Evolutionary conservation across 2,113 vertebrate species (phyloP).

Genomic region (Leucoraja erinaceus): DNA sequence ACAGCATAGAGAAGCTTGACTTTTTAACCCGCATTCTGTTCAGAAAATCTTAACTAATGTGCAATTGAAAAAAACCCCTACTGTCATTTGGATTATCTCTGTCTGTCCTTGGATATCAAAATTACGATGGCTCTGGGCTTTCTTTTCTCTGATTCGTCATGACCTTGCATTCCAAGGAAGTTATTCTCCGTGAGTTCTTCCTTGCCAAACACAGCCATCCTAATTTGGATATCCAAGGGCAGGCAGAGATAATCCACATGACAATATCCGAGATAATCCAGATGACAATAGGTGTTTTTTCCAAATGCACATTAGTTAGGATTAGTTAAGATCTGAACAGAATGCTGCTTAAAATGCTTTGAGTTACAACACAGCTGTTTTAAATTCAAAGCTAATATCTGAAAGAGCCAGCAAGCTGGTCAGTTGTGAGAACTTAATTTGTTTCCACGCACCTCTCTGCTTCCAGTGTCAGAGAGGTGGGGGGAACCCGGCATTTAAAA

Average conservation of each 20-base stretch:
- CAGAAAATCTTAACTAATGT: neutral
- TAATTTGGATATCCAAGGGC: neutral
- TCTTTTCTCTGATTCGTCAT: neutral
- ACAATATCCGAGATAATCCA: too few relatives aligned
- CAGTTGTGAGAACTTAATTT: conserved; percentile 9
- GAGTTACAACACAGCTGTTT: neutral
- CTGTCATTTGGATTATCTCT: neutral
- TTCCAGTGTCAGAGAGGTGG: conserved; percentile 23
- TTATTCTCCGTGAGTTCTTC: neutral
- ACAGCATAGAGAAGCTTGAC: neutral
- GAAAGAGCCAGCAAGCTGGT: neutral
- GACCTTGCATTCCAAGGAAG: neutral
- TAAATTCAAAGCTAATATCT: conserved; percentile 17
- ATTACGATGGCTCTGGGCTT: neutral
- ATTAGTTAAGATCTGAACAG: too few relatives aligned
- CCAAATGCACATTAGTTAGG: too few relatives aligned
- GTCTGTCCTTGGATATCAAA: neutral
- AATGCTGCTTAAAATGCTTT: too few relatives aligned
- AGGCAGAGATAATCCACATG: too few relatives aligned
- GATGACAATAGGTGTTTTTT: too few relatives aligned
- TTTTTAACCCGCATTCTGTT: neutral
- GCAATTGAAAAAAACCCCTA: neutral
- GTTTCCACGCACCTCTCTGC: neutral
- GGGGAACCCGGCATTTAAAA: neutral
- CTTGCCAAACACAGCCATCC: neutral